Conservation (phyloP, 1,140 invertebrate species). For the Notospermus geniculatus region DNA sequence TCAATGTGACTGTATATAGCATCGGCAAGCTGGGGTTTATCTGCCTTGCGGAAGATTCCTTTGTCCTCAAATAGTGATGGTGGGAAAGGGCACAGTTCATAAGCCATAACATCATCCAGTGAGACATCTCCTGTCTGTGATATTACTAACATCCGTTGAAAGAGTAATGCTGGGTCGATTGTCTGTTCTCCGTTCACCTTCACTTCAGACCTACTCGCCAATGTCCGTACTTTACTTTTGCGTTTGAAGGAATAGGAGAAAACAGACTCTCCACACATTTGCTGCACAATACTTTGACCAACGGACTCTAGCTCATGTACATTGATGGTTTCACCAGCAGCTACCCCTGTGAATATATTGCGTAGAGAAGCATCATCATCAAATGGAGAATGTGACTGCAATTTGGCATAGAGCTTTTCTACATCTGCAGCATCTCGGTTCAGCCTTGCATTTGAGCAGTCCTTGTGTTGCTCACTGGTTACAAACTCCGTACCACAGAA, state of each 20-base stretch:
- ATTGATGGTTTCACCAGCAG: slow-evolving; percentile 14
- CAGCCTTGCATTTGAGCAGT: slow-evolving; percentile 10
- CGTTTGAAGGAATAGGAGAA: background rate
- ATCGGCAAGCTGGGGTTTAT: background rate
- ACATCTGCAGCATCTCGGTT: slow-evolving; percentile 23
- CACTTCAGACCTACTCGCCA: background rate
- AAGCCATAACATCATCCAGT: background rate
- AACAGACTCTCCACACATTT: slow-evolving; percentile 18
- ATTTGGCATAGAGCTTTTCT: slow-evolving; percentile 9
- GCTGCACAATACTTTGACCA: slow-evolving; percentile 18
- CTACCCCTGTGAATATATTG: slow-evolving; percentile 22
- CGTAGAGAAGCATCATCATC: slow-evolving; percentile 9
- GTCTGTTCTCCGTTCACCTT: background rate
- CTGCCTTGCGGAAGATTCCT: background rate
- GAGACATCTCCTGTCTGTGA: background rate
- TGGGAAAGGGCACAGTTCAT: background rate
- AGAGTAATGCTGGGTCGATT: background rate
- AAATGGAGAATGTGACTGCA: slow-evolving; percentile 22
- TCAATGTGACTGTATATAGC: background rate
- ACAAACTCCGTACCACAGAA: slow-evolving; percentile 16
- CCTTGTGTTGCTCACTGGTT: slow-evolving; percentile 31
- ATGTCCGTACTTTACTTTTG: background rate
- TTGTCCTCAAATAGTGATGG: background rate
- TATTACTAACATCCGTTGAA: background rate
- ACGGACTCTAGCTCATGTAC: slow-evolving; percentile 15